phyloP scores from a whole-genome alignment of 2,797 vertebrate species.

The Pelodytes ibericus region DNA sequence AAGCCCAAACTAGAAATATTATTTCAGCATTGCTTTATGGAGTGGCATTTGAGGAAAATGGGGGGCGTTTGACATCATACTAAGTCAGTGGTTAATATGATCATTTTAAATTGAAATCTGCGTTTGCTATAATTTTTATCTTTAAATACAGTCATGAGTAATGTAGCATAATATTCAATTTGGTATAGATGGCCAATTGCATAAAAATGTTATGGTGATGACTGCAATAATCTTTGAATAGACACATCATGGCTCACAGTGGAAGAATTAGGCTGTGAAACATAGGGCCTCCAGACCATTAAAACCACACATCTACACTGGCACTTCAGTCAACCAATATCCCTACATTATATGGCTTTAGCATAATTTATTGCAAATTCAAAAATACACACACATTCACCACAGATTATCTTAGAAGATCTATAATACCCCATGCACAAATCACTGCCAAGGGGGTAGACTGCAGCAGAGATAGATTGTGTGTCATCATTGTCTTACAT shows the following conservation, averaged over 20 bases:
- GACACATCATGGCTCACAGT: not conserved
- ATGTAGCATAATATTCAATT: not conserved
- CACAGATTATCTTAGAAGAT: too few relatives aligned
- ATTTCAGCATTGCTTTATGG: not conserved
- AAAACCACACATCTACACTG: not conserved
- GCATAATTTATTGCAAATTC: too few relatives aligned
- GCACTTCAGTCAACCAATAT: not conserved
- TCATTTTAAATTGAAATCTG: not conserved
- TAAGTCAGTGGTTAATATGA: not conserved
- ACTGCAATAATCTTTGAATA: not conserved
- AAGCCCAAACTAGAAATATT: not conserved
- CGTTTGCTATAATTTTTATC: not conserved
- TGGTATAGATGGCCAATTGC: not conserved
- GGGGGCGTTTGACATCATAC: not conserved
- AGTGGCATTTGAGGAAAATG: not conserved
- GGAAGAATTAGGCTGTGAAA: not conserved
- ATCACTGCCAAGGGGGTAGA: too few relatives aligned
- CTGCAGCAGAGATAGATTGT: too few relatives aligned
- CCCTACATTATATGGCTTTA: not conserved
- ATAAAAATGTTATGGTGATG: not conserved
- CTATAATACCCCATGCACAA: too few relatives aligned
- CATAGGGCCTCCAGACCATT: not conserved
- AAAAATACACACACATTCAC: too few relatives aligned
- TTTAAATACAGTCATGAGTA: not conserved
- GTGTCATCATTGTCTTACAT: too few relatives aligned